Percentiles rank a stretch among this genome's conserved stretches.
phyloP scores from a whole-genome alignment of 2,797 vertebrate genomes.

The Mycteria americana region DNA sequence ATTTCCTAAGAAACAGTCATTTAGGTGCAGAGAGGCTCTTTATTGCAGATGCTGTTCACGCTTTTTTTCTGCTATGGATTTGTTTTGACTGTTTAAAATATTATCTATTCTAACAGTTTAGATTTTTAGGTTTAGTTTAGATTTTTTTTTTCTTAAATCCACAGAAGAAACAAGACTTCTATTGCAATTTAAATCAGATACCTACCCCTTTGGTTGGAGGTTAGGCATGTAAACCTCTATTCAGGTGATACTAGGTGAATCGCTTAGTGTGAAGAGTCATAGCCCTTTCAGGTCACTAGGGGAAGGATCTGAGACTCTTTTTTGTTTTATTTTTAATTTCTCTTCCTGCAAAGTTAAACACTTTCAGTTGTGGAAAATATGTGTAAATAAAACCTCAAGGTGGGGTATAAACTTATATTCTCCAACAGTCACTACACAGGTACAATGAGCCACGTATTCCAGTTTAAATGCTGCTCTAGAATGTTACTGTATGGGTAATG shows the following conservation, averaged over 20 bases:
- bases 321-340: neutral
- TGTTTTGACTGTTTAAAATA: neutral
- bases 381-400: neutral
- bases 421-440: neutral
- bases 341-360: neutral
- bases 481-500: neutral
- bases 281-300: neutral
- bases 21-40: neutral
- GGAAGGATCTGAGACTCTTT: neutral
- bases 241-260: neutral
- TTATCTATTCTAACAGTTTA: neutral
- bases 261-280: neutral
- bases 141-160: neutral
- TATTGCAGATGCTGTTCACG: neutral
- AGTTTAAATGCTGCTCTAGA: neutral
- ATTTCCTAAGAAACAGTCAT: neutral
- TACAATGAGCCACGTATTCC: neutral
- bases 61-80: neutral
- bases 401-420: neutral
- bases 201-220: neutral
- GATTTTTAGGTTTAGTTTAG: neutral
- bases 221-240: neutral
- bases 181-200: neutral
- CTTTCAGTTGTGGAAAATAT: neutral
- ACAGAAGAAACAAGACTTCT: neutral